phyloP scores from a whole-genome alignment of 2,113 vertebrate species.

The Cepphus grylle region DNA sequence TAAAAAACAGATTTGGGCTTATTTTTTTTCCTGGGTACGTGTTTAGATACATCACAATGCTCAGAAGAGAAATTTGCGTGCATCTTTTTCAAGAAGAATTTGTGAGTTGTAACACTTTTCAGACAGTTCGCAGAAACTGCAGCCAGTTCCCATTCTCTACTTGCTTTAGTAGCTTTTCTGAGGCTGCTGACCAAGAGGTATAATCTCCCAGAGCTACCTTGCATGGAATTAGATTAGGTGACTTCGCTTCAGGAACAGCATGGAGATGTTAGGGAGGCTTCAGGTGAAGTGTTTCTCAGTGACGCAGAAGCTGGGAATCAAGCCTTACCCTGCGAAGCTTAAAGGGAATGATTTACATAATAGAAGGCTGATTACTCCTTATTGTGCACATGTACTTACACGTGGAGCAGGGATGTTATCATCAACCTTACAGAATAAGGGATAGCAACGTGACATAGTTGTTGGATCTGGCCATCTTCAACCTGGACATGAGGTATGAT shows the following conservation, averaged over 20 bases:
- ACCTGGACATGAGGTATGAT: too few relatives aligned
- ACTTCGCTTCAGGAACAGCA: not conserved
- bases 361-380: not conserved
- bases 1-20: not conserved
- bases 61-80: not conserved
- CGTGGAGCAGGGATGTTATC: not conserved
- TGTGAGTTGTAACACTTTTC: not conserved
- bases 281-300: not conserved
- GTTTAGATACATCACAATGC: not conserved
- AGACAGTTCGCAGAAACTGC: not conserved
- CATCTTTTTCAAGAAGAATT: not conserved
- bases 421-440: not conserved
- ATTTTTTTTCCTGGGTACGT: not conserved
- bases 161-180: not conserved
- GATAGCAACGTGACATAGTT: not conserved
- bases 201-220: not conserved
- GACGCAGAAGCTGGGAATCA: not conserved
- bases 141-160: not conserved
- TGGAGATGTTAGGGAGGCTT: not conserved
- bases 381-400: not conserved
- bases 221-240: not conserved
- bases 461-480: not conserved
- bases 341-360: not conserved
- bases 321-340: not conserved
- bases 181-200: not conserved